Evolutionary conservation across 2,888 invertebrate species (phyloP).

Genomic region (Netelia melanura): DNA sequence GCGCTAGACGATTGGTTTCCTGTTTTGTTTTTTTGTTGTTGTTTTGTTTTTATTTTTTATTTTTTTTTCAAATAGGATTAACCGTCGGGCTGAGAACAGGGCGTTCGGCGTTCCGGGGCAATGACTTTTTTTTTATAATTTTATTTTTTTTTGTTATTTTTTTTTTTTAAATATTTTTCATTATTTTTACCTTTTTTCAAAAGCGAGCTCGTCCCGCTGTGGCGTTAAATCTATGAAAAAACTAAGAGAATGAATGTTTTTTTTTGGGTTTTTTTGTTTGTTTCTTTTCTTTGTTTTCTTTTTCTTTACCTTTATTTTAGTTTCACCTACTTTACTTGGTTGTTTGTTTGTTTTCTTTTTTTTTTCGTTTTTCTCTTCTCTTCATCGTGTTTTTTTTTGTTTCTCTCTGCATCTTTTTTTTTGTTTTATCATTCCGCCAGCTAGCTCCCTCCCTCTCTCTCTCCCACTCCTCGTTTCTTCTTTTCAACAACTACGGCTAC

Average conservation of each 20-base stretch:
- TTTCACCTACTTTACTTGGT: constrained; percentile 67
- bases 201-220: constrained; percentile 78
- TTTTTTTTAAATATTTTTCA: no score
- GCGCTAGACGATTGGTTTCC: constrained; percentile 57
- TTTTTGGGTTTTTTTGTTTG: constrained; percentile 68
- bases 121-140: constrained; percentile 64
- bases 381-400: constrained; percentile 61
- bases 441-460: constrained; percentile 43
- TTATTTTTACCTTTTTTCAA: background rate
- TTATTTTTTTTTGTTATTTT: no score
- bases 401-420: constrained; percentile 36
- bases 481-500: constrained; percentile 67
- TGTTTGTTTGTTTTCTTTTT: constrained; percentile 68
- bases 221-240: constrained; percentile 80
- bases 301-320: constrained; percentile 74
- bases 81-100: constrained; percentile 78
- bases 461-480: constrained; percentile 10
- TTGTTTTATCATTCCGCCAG: constrained; percentile 66
- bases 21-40: constrained; percentile 9
- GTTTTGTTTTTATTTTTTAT: background rate
- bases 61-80: constrained; percentile 37
- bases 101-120: constrained; percentile 82
- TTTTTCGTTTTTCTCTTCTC: constrained; percentile 61
- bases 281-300: constrained; percentile 44
- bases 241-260: constrained; percentile 82